phyloP scores from a whole-genome alignment of 2,888 invertebrate genomes.

The Watsonalla binaria region DNA sequence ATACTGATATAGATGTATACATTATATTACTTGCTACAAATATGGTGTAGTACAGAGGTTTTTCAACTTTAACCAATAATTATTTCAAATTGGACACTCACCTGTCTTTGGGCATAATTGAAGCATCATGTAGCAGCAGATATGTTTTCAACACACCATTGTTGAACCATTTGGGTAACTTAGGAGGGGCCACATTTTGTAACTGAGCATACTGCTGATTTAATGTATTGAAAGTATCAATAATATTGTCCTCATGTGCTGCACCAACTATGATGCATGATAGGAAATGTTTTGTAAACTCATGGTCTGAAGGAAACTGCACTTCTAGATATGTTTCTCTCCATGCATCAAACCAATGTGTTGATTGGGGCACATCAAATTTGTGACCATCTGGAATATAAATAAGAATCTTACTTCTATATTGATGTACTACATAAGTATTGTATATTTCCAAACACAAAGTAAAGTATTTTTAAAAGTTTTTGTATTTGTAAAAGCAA shows the following conservation, averaged over 20 bases:
- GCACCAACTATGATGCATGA: constrained; percentile 89
- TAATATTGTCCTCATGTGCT: constrained; percentile 85
- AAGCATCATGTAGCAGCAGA: constrained; percentile 91
- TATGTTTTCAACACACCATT: constrained; percentile 91
- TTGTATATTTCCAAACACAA: no score
- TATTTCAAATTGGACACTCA: constrained; percentile 71
- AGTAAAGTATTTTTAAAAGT: no score
- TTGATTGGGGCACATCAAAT: constrained; percentile 85
- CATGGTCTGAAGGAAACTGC: constrained; percentile 95
- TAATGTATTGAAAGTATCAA: constrained; percentile 89
- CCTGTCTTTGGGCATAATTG: constrained; percentile 85
- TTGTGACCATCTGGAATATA: constrained; percentile 68
- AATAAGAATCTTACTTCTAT: neutral
- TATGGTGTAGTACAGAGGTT: no score
- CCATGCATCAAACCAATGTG: constrained; percentile 98
- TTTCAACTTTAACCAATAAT: no score
- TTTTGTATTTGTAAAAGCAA: no score
- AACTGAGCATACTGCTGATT: constrained; percentile 89
- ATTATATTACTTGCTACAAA: no score
- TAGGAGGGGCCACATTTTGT: constrained; percentile 85
- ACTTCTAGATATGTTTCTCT: constrained; percentile 93
- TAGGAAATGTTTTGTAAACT: constrained; percentile 94
- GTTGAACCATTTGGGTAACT: constrained; percentile 90
- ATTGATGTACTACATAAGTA: no score
- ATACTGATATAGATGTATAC: no score